Percentiles rank a stretch among this genome's conserved stretches.
Evolutionary conservation across 2,113 vertebrate species (phyloP).

Genomic region (Menura novaehollandiae): DNA sequence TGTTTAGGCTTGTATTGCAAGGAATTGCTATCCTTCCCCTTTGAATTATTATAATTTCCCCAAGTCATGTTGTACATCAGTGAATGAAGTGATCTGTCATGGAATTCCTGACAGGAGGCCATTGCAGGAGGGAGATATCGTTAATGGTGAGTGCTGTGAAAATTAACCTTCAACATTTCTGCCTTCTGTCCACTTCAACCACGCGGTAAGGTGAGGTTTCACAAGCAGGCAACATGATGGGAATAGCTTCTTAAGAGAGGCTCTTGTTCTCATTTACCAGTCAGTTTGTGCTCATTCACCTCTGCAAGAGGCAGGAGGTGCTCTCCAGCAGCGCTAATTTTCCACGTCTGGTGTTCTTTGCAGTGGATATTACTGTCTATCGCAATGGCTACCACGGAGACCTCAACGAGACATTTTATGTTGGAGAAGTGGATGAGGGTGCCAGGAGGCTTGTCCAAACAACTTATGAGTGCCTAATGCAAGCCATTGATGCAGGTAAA

Average conservation of each 20-base stretch:
- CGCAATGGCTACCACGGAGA: constrained; percentile 97
- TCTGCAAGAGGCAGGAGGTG: background rate
- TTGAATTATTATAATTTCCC: constrained; percentile 99
- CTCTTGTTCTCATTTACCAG: background rate
- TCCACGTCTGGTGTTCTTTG: background rate
- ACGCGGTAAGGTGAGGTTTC: background rate
- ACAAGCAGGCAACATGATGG: background rate
- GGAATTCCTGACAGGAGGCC: constrained; percentile 93
- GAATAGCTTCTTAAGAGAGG: background rate
- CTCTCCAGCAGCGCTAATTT: background rate
- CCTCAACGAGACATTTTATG: constrained; percentile 95
- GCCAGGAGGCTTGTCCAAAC: constrained; percentile 91
- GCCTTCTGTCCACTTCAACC: background rate
- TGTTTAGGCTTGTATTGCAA: constrained; percentile 90
- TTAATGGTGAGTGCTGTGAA: constrained; percentile 83
- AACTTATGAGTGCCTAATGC: constrained; percentile 98
- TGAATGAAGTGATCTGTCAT: constrained; percentile 98
- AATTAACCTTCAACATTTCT: background rate
- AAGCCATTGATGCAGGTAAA: constrained; percentile 94
- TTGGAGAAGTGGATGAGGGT: constrained; percentile 93
- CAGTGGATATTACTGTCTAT: constrained; percentile 98
- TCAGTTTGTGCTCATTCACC: background rate
- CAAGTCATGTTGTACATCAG: constrained; percentile 97
- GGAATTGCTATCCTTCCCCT: constrained; percentile 97
- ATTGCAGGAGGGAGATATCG: constrained; percentile 93